Base-by-base conservation (phyloP, 2,797 vertebrate species). In the Gambusia yucatana region DNA sequence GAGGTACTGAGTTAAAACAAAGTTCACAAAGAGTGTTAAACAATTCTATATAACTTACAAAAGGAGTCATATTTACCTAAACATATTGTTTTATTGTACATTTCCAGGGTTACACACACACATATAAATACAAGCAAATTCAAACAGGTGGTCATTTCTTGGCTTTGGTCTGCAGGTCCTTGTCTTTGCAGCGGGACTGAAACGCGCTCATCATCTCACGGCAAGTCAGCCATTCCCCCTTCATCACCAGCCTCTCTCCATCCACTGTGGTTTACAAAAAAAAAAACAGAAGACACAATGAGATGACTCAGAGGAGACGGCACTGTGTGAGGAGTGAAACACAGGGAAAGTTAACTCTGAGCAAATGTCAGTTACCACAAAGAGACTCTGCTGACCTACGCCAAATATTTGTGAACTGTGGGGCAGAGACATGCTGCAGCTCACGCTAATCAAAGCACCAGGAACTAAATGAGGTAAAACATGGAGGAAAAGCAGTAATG, bases 191-290 rank as follows among this genome's bases (percentile, higher is more conserved):
- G 61, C 91, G 89, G 20, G 94, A 90, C 73, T 93, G 92, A 80
- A 98, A 91, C 0, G 95, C 95, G 2, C 77, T 84, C 73, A 98
- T 82, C 96, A 98, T 97, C 92, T 98, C 97, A 0, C 43, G 3
- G 74, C 88, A 82, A 0, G 95, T 97, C 89, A 98, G 47, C 47
- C 96, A 94, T 67, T 94, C 95, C 79, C 96, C 96, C 85, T 97
- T 98, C 95, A 98, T 95, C 86, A 97, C 78, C 86, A 98, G 82
- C 90, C 71, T 93, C 16, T 97, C 97, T 89, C 97, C 97, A 47
- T 98, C 97, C 48, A 82, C 97, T 98, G 93, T 4, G 52, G 82
- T 0, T 20, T 33, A 1, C 33, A 1, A 77, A 71, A 61, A 84
- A 57, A 63, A 71, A n/a, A 28, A 13, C 11, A 28, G 4, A 76